Evolutionary conservation across 1,140 invertebrate genomes (phyloP), one percentile per base, ranked within the genome.

Genomic region (Drosophila erecta): DNA sequence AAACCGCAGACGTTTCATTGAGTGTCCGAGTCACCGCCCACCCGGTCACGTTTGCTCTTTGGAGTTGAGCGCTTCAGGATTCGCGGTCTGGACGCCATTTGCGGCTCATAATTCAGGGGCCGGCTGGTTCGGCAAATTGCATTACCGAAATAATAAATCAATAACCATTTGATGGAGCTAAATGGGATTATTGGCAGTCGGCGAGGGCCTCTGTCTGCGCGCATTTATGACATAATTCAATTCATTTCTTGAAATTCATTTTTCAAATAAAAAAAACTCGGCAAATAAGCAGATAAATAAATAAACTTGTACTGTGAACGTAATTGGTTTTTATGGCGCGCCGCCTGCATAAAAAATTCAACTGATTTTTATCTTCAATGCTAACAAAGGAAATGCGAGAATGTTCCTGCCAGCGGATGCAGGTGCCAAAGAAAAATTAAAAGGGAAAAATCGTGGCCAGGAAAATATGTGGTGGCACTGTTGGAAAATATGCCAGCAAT

Each of bases 101-200:
- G 72, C 58, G 53, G 53, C 43, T 62, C 55, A 65, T 65, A 69
- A 80, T 76, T 66, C 76, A 46, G 37, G 12, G 22, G 17, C 40
- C 14, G 22, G 11, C 20, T 38, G 59, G n/a, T 14, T 15, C 20
- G n/a, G 35, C 54, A 77, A 87, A 87, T 87, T 84, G 84, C 84
- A 87, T 87, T 87, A 89, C 79, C 79, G 66, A 89, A 89, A 89
- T 77, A 89, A 89, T 84, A 89, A 89, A 90, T 84, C 84, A 89
- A 89, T 84, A 89, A 80, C 61, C 73, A 70, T 62, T 84, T 89
- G 51, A 77, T 67, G 70, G 46, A 56, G 44, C 66, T 84, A 89
- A 89, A 89, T 89, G 84, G 47, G 76, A 83, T 87, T 83, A 87
- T 76, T 87, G 81, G 49, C 81, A 79, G 80, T 56, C 67, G 46